Evolutionary conservation across 2,797 vertebrate species (phyloP).

Genomic region (Clarias pachynema): DNA sequence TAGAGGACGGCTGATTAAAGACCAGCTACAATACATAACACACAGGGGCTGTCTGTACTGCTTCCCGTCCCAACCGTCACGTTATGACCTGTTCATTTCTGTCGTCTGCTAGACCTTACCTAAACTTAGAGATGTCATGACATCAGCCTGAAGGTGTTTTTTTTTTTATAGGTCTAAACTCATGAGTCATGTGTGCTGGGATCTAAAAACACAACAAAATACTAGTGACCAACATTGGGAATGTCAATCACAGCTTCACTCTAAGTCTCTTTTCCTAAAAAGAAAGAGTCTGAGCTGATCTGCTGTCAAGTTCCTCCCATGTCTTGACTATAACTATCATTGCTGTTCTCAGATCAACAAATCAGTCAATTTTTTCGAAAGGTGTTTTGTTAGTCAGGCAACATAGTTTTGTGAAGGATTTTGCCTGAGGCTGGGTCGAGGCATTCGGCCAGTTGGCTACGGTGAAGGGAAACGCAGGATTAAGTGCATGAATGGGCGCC

Average conservation of each 20-base stretch:
- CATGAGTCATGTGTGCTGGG: not conserved
- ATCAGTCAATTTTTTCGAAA: not conserved
- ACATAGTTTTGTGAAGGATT: constrained; percentile 31
- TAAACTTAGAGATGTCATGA: not conserved
- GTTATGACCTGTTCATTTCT: constrained; percentile 38
- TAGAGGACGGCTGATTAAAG: constrained; percentile 58
- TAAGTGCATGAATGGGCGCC: constrained; percentile 55
- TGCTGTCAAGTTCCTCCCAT: not conserved
- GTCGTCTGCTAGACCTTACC: constrained; percentile 5
- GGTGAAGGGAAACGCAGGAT: constrained; percentile 52
- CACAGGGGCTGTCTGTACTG: constrained; percentile 19
- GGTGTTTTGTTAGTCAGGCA: constrained; percentile 14
- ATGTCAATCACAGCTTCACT: not conserved
- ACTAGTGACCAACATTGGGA: not conserved
- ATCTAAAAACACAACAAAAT: not conserved
- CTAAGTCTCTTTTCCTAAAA: not conserved
- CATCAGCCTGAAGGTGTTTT: not conserved
- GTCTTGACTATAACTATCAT: not conserved
- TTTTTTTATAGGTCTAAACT: not conserved
- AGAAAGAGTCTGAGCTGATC: not conserved
- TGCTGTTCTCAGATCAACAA: constrained; percentile 9
- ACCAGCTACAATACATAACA: constrained; percentile 39
- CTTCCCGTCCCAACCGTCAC: constrained; percentile 27
- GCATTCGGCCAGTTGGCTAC: constrained; percentile 48
- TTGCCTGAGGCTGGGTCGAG: constrained; percentile 41